Evolutionary conservation across 1,140 invertebrate genomes (phyloP).

Genomic region (Nasonia giraulti): DNA sequence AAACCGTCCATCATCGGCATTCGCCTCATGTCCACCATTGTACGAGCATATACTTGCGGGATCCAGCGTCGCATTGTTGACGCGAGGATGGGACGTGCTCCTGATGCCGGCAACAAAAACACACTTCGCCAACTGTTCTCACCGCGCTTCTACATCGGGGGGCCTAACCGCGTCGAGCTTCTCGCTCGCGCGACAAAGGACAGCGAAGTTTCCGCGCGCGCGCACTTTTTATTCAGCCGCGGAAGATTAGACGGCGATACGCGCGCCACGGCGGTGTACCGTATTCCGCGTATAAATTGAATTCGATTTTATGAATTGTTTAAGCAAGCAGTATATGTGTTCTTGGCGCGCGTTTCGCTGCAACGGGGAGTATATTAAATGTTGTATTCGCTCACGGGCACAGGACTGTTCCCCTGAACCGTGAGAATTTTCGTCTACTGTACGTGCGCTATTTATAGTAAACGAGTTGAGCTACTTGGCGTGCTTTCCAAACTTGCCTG

Average conservation of each 20-base stretch:
- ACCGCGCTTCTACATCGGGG: too few relatives aligned
- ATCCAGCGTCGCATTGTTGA: background rate
- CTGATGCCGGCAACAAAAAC: background rate
- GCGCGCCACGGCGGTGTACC: too few relatives aligned
- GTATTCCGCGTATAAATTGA: background rate
- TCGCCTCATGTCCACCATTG: background rate
- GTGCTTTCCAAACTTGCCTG: background rate
- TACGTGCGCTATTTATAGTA: background rate
- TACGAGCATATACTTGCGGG: too few relatives aligned
- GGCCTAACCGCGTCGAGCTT: too few relatives aligned
- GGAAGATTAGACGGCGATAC: background rate
- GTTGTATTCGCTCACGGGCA: background rate
- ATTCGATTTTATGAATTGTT: background rate
- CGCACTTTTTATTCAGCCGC: background rate
- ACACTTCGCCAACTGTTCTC: constrained; percentile 6
- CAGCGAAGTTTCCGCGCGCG: background rate
- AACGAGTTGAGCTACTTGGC: background rate
- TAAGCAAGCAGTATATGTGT: background rate
- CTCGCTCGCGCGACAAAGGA: too few relatives aligned
- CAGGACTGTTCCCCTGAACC: too few relatives aligned
- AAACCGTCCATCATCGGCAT: background rate
- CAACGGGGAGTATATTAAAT: background rate
- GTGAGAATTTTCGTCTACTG: background rate
- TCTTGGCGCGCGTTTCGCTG: background rate
- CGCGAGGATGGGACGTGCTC: background rate